phyloP scores from a whole-genome alignment of 2,888 invertebrate species.

The Listrodromus nycthemerus region DNA sequence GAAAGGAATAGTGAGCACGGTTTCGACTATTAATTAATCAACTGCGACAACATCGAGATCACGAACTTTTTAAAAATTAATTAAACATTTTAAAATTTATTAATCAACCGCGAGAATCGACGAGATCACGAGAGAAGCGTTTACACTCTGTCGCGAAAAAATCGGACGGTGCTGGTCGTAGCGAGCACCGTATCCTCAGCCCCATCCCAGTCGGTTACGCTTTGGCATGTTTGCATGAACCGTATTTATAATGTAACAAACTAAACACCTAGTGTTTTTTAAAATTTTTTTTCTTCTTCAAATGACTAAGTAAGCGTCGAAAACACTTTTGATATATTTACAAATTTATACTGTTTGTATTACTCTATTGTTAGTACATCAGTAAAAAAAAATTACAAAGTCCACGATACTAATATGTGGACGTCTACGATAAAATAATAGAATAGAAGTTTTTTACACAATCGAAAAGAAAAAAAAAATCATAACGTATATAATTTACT shows the following conservation, averaged over 20 bases:
- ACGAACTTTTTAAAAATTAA: no score
- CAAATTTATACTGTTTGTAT: conserved; percentile 82
- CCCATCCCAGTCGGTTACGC: conserved; percentile 70
- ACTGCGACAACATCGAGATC: not conserved
- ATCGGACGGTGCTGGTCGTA: conserved; percentile 20
- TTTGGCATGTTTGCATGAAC: conserved; percentile 80
- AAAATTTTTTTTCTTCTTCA: conserved; percentile 40
- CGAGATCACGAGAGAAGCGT: not conserved
- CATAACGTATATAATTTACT: conserved; percentile 50
- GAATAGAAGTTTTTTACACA: conserved; percentile 54
- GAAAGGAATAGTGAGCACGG: not conserved
- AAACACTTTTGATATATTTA: conserved; percentile 81
- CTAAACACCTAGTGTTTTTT: conserved; percentile 70
- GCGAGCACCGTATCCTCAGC: conserved; percentile 16
- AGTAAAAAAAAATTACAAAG: conserved; percentile 22
- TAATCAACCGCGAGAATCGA: not conserved
- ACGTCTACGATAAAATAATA: conserved; percentile 45
- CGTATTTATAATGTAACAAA: conserved; percentile 57
- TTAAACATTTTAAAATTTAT: no score
- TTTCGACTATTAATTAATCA: not conserved
- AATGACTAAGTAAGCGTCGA: conserved; percentile 61
- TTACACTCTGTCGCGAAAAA: conserved; percentile 2
- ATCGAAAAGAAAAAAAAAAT: conserved; percentile 30
- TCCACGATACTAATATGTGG: conserved; percentile 6
- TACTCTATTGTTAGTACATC: conserved; percentile 56